Evolutionary conservation across 2,113 vertebrate species (phyloP), one percentile per base, ranked within the genome.

Genomic region (Piprites chloris): DNA sequence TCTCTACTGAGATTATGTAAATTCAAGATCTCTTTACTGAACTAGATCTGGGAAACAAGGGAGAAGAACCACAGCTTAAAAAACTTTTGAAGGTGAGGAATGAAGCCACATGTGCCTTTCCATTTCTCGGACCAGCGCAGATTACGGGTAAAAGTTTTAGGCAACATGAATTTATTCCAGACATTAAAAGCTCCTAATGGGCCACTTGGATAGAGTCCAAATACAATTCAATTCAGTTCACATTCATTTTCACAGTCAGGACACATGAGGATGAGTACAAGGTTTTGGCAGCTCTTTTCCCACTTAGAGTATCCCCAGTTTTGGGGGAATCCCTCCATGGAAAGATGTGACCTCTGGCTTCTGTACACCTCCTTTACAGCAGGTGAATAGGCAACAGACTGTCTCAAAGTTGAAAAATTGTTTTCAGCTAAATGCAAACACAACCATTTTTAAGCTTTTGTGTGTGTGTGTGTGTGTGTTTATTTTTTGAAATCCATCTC

Each of bases 401-500:
- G 3, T 53, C 24, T 56, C 67, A 58, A 68, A 56, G 12, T 18
- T 30, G 21, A 6, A 75, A 61, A 44, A 37, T 6, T 50, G 9
- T 61, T 95, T 87, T 85, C 69, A 74, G 35, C 30, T 76, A 72
- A 84, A 37, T 37, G n/a, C 9, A 52, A 49, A 39, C 23, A 18
- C 11, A 47, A 24, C 7, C 0, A 11, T 44, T 90, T 91, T 49
- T 80, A 17, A 6, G 3, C n/a, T n/a, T n/a, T n/a, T n/a, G n/a
- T n/a, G n/a, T n/a, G n/a, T n/a, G n/a, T n/a, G n/a, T n/a, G n/a
- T n/a, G n/a, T n/a, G n/a, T 75, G 13, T 79, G 20, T 73, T 96
- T 90, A 41, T 17, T 91, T 96, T 95, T 95, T 90, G 20, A 89
- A 97, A 85, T 79, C 41, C 5, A 75, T 77, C 71, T 67, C 65